Conservation (phyloP, 1,140 invertebrate genomes). For the Octopus bimaculoides region DNA sequence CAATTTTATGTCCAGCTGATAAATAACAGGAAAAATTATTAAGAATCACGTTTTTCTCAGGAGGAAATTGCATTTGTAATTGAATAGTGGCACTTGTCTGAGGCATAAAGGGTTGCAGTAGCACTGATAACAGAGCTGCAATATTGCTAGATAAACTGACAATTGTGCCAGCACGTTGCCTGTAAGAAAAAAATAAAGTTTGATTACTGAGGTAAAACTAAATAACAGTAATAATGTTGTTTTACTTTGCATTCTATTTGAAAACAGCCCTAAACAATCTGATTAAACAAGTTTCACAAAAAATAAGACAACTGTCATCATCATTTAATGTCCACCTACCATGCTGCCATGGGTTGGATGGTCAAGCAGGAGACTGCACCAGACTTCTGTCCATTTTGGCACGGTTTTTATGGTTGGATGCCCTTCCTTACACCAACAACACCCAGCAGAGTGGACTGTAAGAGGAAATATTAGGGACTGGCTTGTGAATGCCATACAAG, state of each 20-base stretch:
- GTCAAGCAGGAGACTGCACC: too few species aligned
- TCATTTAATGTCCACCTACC: too few species aligned
- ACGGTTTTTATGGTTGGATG: too few species aligned
- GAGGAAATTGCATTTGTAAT: slow-evolving; percentile 69
- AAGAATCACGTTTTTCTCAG: slow-evolving; percentile 61
- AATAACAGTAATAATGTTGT: too few species aligned
- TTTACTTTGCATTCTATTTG: neutral
- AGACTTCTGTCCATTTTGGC: too few species aligned
- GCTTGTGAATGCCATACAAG: too few species aligned
- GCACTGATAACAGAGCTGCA: slow-evolving; percentile 74
- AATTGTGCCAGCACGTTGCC: slow-evolving; percentile 76
- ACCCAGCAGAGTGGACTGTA: too few species aligned
- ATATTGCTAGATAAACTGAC: slow-evolving; percentile 86
- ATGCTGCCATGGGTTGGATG: too few species aligned
- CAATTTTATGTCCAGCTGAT: slow-evolving; percentile 80
- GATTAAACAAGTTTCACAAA: neutral
- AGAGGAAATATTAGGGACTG: too few species aligned
- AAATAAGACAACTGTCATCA: neutral
- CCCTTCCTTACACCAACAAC: too few species aligned
- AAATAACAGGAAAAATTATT: slow-evolving; percentile 68
- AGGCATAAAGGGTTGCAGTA: slow-evolving; percentile 93
- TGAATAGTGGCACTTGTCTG: slow-evolving; percentile 69
- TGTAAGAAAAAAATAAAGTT: slow-evolving; percentile 49
- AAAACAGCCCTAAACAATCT: neutral
- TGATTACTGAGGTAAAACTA: too few species aligned